phyloP scores from a whole-genome alignment of 2,113 vertebrate species.

The Actenoides hombroni region DNA sequence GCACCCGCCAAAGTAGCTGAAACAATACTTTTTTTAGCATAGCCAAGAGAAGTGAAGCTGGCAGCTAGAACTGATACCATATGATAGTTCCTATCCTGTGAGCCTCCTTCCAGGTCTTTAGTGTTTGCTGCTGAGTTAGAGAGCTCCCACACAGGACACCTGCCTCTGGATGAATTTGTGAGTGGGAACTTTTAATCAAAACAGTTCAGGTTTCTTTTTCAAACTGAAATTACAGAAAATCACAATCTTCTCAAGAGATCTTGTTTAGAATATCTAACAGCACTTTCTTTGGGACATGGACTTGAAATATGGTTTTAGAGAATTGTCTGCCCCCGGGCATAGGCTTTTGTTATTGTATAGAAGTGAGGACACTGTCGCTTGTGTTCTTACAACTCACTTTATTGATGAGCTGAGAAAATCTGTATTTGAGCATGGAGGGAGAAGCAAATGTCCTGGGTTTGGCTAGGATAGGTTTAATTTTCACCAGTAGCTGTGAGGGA shows the following conservation, averaged over 20 bases:
- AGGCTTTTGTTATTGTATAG: neutral
- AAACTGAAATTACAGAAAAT: neutral
- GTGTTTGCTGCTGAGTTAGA: neutral
- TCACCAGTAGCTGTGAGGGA: too few relatives aligned
- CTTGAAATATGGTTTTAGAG: neutral
- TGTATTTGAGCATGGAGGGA: neutral
- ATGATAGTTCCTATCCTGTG: neutral
- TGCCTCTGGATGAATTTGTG: neutral
- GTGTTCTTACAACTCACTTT: neutral
- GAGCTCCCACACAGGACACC: fast-evolving
- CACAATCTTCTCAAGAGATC: neutral
- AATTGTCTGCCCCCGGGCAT: neutral
- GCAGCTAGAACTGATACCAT: neutral
- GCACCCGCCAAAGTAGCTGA: fast-evolving
- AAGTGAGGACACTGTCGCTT: neutral
- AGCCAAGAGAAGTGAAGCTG: neutral
- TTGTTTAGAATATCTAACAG: neutral
- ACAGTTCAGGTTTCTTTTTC: neutral
- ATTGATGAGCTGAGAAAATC: neutral
- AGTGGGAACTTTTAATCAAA: neutral
- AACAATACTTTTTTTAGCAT: neutral
- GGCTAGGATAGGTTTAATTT: too few relatives aligned
- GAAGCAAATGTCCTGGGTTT: neutral
- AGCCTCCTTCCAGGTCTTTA: neutral
- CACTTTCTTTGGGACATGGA: neutral